Conservation (phyloP, 2,797 vertebrate genomes). For the Eremophila alpestris region DNA sequence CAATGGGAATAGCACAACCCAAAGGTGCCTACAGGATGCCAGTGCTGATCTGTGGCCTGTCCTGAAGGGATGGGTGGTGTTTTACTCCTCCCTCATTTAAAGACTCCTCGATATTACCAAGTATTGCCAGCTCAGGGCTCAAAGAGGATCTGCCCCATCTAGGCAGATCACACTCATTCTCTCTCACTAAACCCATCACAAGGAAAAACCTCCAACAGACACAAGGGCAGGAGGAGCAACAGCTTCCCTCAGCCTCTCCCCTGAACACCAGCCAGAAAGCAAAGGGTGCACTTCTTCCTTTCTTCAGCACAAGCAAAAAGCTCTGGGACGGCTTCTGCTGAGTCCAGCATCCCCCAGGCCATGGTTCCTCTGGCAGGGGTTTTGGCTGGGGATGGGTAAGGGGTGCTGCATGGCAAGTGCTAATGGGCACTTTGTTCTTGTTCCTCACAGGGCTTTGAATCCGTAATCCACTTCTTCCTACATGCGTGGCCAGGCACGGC, state of each 20-base stretch:
- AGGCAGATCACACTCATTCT: not conserved
- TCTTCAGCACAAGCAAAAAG: not conserved
- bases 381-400: not conserved
- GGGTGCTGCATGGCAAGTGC: not conserved
- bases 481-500: constrained; percentile 26
- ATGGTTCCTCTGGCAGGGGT: not conserved
- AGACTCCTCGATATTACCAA: not conserved
- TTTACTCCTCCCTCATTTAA: not conserved
- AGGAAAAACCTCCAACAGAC: not conserved
- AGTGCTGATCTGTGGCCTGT: not conserved
- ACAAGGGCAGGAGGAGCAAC: not conserved
- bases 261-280: not conserved
- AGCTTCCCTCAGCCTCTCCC: not conserved
- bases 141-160: fast-evolving
- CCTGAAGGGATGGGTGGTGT: not conserved
- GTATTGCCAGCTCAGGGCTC: not conserved
- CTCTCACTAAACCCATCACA: not conserved
- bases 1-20: not conserved
- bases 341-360: not conserved
- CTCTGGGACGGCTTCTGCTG: not conserved
- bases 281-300: not conserved
- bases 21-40: fast-evolving
- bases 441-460: constrained; percentile 61
- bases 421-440: constrained; percentile 20
- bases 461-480: not conserved